A percentile compares a stretch with the other conserved stretches of the same genome.
Conservation (phyloP, 2,113 vertebrate genomes). For the Dromiciops gliroides region DNA sequence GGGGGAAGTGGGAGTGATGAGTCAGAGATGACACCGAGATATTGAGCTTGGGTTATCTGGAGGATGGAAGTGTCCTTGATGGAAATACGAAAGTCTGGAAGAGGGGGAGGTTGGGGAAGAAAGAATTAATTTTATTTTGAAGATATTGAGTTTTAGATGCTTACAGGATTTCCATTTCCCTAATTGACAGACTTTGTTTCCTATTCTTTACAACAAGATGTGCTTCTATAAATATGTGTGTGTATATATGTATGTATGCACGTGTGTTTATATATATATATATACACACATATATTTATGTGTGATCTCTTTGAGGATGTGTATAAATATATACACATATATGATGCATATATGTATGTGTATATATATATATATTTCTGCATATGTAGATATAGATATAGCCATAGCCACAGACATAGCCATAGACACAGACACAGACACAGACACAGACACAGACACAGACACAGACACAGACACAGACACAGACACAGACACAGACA, state of each 20-base stretch:
- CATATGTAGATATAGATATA: too few species aligned
- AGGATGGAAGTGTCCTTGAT: neutral
- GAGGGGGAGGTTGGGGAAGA: neutral
- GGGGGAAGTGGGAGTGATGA: neutral
- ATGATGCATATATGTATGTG: too few species aligned
- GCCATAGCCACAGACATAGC: too few species aligned
- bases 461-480: too few species aligned
- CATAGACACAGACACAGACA: too few species aligned
- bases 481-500: too few species aligned
- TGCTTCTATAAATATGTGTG: neutral
- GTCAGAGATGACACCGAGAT: neutral
- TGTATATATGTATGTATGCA: neutral
- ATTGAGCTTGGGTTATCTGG: neutral
- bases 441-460: too few species aligned
- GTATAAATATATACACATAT: too few species aligned
- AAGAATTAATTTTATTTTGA: neutral
- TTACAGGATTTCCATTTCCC: neutral
- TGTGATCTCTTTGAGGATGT: too few species aligned
- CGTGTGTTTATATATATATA: too few species aligned
- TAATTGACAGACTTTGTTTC: neutral
- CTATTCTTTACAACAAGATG: neutral
- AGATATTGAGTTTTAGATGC: neutral
- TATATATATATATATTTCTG: too few species aligned
- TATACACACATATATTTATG: neutral
- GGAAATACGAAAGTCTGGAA: neutral